These are phyloP conservation scores for Hyppa rectilinea DNA, from an alignment of 2,888 invertebrate genomes.

Conservation along the genomic window DNA sequence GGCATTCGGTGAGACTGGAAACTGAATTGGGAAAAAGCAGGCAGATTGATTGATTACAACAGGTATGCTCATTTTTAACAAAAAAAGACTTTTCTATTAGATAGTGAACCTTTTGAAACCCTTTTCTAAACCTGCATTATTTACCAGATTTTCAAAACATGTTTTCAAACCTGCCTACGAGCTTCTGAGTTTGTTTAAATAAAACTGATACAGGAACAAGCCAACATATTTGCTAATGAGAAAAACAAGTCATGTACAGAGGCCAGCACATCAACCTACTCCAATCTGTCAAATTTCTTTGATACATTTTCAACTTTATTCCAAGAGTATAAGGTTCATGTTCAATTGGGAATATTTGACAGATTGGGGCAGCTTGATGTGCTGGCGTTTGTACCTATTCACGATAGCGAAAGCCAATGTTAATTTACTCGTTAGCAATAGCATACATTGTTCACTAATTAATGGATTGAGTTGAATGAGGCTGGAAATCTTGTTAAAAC, in stretches of 20 bases:
- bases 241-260: background rate
- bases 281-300: too few relatives aligned
- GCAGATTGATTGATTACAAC: too few relatives aligned
- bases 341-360: too few relatives aligned
- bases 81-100: background rate
- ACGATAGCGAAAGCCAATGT: background rate
- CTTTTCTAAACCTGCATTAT: background rate
- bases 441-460: background rate
- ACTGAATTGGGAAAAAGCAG: too few relatives aligned
- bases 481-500: background rate
- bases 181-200: too few relatives aligned
- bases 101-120: background rate
- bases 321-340: too few relatives aligned
- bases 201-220: background rate
- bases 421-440: background rate
- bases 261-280: too few relatives aligned
- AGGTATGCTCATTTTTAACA: background rate
- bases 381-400: too few relatives aligned
- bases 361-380: too few relatives aligned
- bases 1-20: too few relatives aligned
- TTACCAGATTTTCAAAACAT: background rate
- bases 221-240: background rate
- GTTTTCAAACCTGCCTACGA: background rate
- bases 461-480: background rate
- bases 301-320: too few relatives aligned